A percentile compares a stretch with the other conserved stretches of the same genome.
Evolutionary conservation across 1,140 invertebrate species (phyloP).

Genomic region (Oppia nitens): DNA sequence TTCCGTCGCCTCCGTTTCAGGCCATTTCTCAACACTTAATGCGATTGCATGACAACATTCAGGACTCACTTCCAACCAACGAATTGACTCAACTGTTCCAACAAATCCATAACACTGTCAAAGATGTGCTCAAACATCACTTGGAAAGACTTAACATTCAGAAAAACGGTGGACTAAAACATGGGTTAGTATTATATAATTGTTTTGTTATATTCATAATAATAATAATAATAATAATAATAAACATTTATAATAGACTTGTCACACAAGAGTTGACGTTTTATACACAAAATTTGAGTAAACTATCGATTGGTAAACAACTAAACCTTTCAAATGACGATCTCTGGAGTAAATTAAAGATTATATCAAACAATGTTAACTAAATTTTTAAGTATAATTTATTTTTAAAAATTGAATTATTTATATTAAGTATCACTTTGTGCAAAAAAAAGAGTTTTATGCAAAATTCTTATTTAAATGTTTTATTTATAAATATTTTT

Average conservation of each 20-base stretch:
- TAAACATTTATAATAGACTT: conserved; percentile 37
- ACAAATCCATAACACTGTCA: conserved; percentile 68
- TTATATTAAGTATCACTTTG: too few relatives aligned
- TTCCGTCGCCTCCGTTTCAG: conserved; percentile 79
- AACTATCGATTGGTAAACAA: conserved; percentile 16
- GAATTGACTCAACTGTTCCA: conserved; percentile 60
- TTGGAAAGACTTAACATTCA: conserved; percentile 67
- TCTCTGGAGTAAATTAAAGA: conserved; percentile 18
- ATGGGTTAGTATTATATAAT: conserved; percentile 44
- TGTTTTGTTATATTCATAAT: conserved; percentile 10
- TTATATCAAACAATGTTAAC: too few relatives aligned
- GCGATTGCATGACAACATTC: conserved; percentile 80
- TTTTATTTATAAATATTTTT: too few relatives aligned
- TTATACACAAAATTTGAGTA: conserved; percentile 74
- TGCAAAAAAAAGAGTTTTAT: too few relatives aligned
- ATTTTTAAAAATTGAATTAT: too few relatives aligned
- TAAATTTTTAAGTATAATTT: too few relatives aligned
- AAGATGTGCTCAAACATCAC: conserved; percentile 64
- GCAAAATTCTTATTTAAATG: too few relatives aligned
- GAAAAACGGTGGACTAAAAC: conserved; percentile 86
- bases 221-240: conserved; percentile 1
- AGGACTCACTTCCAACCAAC: conserved; percentile 49
- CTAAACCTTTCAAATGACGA: conserved; percentile 20
- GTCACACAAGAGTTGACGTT: conserved; percentile 89
- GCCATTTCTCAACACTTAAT: conserved; percentile 71